A percentile compares a stretch with the other conserved stretches of the same genome.
Conservation (phyloP, 2,797 vertebrate species). For the Masticophis lateralis region DNA sequence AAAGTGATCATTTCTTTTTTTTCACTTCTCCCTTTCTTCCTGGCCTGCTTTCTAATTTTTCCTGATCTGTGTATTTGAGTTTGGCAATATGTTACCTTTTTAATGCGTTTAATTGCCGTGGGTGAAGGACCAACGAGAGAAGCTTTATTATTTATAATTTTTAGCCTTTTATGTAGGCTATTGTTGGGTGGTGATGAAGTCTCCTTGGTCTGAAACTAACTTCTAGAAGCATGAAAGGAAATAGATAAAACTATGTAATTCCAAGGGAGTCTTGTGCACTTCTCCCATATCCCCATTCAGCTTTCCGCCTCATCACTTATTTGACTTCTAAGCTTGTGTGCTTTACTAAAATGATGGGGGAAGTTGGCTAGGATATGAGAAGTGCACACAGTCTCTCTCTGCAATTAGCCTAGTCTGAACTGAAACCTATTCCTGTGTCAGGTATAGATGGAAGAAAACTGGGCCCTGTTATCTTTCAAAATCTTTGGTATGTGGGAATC, state of each 20-base stretch:
- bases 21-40: background rate
- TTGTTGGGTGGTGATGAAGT: background rate
- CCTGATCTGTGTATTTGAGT: background rate
- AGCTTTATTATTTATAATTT: background rate
- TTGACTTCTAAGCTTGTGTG: background rate
- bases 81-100: background rate
- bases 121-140: background rate
- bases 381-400: no score
- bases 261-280: background rate
- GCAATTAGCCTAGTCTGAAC: background rate
- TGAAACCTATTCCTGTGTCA: background rate
- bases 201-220: background rate
- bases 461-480: background rate
- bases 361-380: background rate
- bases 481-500: background rate
- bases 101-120: background rate
- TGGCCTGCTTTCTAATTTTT: background rate
- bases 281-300: background rate
- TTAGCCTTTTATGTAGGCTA: background rate
- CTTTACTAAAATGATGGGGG: background rate
- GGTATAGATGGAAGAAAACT: background rate
- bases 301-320: background rate
- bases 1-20: background rate
- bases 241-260: background rate
- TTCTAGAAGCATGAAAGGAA: background rate